Percentiles rank a stretch among this genome's conserved stretches.
Evolutionary conservation across 2,797 vertebrate species (phyloP).

Genomic region (Calcarius lapponicus): DNA sequence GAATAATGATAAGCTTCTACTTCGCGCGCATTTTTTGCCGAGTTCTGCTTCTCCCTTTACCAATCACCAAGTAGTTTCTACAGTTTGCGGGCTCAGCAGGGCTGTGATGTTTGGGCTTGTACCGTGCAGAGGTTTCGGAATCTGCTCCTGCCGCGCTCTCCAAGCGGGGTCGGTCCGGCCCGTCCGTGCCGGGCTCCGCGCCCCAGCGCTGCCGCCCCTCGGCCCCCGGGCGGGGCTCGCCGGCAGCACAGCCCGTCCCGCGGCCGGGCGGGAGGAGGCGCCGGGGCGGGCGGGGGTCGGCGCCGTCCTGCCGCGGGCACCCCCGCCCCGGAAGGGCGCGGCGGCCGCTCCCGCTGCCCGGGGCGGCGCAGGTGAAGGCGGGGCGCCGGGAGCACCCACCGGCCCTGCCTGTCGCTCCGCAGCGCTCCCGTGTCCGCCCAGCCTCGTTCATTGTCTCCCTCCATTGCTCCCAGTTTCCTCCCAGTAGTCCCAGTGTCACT

Average conservation of each 20-base stretch:
- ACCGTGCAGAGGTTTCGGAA: no score
- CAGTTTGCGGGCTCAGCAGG: not conserved
- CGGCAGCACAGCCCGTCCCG: not conserved
- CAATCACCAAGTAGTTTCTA: not conserved
- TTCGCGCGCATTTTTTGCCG: not conserved
- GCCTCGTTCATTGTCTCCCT: fast-evolving
- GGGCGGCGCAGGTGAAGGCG: not conserved
- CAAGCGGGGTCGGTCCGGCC: not conserved
- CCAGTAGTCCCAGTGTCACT: not conserved
- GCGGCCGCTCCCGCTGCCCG: not conserved
- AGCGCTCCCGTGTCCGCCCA: no score
- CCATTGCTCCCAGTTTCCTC: not conserved
- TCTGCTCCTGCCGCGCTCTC: fast-evolving
- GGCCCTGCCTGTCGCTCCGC: fast-evolving
- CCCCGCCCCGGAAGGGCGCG: not conserved
- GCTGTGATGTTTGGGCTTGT: fast-evolving
- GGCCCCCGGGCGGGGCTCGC: no score
- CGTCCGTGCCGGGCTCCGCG: not conserved
- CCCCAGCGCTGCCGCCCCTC: not conserved
- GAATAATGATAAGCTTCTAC: fast-evolving
- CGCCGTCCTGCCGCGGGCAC: not conserved
- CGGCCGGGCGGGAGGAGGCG: not conserved
- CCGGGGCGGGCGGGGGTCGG: not conserved
- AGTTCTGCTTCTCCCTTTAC: not conserved
- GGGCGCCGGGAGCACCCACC: fast-evolving